These are phyloP conservation scores for Naso thynnoides DNA, from an alignment of 2,797 vertebrate genomes.

Conservation along the genomic window DNA sequence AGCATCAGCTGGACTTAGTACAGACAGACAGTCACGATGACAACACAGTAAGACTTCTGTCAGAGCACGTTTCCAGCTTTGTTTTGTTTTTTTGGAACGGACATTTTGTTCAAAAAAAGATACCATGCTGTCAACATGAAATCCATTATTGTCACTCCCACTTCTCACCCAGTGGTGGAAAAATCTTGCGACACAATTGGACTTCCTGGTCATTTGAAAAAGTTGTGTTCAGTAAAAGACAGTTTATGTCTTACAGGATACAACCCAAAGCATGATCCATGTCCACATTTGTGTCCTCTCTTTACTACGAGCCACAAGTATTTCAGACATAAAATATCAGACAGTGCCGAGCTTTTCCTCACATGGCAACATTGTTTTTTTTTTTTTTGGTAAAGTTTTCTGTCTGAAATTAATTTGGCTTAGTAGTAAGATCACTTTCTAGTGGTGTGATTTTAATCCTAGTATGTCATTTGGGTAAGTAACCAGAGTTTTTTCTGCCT, in stretches of 20 bases:
- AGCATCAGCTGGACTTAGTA: conserved; percentile 28
- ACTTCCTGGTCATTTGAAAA: conserved; percentile 12
- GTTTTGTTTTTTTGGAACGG: not conserved
- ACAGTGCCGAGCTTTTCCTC: not conserved
- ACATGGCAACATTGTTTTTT: too few relatives aligned
- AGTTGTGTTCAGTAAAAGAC: conserved; percentile 27
- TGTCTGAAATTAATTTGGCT: conserved; percentile 58
- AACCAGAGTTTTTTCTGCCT: conserved; percentile 19
- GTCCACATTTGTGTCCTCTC: not conserved
- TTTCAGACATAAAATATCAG: conserved; percentile 19
- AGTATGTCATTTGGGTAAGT: conserved; percentile 30
- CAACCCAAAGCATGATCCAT: conserved; percentile 27
- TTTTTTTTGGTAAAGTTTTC: not conserved
- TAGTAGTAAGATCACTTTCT: conserved; percentile 6
- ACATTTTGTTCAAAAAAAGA: not conserved
- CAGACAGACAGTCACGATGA: conserved; percentile 3
- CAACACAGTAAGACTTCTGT: conserved; percentile 65
- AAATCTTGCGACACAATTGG: conserved; percentile 25
- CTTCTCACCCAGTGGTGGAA: conserved; percentile 41
- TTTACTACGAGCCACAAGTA: conserved; percentile 16
- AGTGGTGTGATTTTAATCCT: conserved; percentile 5
- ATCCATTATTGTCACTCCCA: conserved; percentile 13
- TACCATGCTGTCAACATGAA: conserved; percentile 44
- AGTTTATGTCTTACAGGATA: conserved; percentile 11
- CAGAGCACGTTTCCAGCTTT: conserved; percentile 39